Evolutionary conservation across 2,888 invertebrate genomes (phyloP).

Genomic region (Hypomecis atomaria): DNA sequence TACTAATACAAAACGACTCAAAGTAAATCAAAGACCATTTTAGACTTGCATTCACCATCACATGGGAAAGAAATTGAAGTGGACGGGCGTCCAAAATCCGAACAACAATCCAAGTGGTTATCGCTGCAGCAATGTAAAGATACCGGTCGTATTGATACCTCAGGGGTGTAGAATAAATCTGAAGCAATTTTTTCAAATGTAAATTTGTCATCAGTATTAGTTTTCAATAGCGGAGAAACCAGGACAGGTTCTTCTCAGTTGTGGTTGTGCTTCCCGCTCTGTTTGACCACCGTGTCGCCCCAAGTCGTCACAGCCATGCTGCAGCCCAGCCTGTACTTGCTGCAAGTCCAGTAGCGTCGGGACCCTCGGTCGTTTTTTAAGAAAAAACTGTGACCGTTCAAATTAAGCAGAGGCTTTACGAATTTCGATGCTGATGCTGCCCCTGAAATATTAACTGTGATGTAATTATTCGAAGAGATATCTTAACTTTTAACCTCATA

Average conservation of each 20-base stretch:
- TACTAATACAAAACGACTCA: background rate
- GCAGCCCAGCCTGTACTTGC: slow-evolving; percentile 48
- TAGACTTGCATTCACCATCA: slow-evolving; percentile 1
- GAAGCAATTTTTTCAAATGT: background rate
- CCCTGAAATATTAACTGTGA: slow-evolving; percentile 29
- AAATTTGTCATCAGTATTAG: background rate
- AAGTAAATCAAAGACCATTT: background rate
- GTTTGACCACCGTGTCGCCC: slow-evolving; percentile 41
- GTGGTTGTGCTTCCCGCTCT: slow-evolving; percentile 42
- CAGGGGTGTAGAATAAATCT: slow-evolving; percentile 14
- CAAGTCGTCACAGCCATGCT: slow-evolving; percentile 45
- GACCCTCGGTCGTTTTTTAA: slow-evolving; percentile 43
- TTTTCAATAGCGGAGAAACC: background rate
- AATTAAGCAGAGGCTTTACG: slow-evolving; percentile 49
- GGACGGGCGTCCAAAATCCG: background rate
- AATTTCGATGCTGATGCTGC: slow-evolving; percentile 33
- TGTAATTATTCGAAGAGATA: background rate
- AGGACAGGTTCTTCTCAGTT: slow-evolving; percentile 10
- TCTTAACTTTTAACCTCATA: too few relatives aligned
- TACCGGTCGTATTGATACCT: slow-evolving; percentile 4
- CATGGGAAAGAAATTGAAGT: slow-evolving; percentile 6
- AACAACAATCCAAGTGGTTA: background rate
- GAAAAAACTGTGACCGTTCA: slow-evolving; percentile 47
- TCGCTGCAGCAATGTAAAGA: slow-evolving; percentile 3
- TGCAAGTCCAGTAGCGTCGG: slow-evolving; percentile 49